A percentile compares a stretch with the other conserved stretches of the same genome.
Evolutionary conservation across 1,140 invertebrate genomes (phyloP).

Genomic region (Atta colombica): DNA sequence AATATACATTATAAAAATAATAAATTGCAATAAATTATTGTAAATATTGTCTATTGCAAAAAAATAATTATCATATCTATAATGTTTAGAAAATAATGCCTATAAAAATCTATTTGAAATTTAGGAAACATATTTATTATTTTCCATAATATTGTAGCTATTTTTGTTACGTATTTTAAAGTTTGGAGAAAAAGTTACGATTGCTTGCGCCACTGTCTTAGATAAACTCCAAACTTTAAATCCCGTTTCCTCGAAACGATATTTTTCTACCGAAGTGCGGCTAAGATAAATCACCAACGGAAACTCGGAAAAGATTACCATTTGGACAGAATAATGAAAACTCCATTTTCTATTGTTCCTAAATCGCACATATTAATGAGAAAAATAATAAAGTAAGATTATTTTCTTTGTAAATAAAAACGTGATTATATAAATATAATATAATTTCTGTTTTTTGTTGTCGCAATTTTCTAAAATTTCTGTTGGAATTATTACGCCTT

Average conservation of each 20-base stretch:
- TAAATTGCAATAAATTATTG: neutral
- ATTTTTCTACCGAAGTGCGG: slow-evolving; percentile 5
- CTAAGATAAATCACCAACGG: slow-evolving; percentile 28
- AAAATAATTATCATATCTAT: neutral
- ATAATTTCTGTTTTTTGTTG: neutral
- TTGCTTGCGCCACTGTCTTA: slow-evolving; percentile 26
- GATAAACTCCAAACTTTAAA: slow-evolving; percentile 48
- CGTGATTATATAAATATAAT: neutral
- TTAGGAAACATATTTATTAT: neutral
- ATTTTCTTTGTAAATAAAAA: neutral
- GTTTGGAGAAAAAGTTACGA: slow-evolving; percentile 20
- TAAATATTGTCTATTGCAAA: neutral
- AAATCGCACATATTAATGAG: slow-evolving; percentile 22
- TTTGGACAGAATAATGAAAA: slow-evolving; percentile 18
- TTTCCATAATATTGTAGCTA: neutral
- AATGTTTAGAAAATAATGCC: neutral
- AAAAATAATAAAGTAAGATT: neutral
- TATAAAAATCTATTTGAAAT: neutral
- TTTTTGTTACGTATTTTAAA: slow-evolving; percentile 30
- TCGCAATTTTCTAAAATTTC: neutral
- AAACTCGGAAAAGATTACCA: slow-evolving; percentile 22
- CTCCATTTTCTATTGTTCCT: neutral
- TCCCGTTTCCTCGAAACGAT: slow-evolving; percentile 35
- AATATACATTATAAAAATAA: neutral
- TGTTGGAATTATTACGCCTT: slow-evolving; percentile 4